A percentile compares a stretch with the other conserved stretches of the same genome.
Evolutionary conservation across 1,140 invertebrate species (phyloP).

Genomic region (Anastrepha obliqua): DNA sequence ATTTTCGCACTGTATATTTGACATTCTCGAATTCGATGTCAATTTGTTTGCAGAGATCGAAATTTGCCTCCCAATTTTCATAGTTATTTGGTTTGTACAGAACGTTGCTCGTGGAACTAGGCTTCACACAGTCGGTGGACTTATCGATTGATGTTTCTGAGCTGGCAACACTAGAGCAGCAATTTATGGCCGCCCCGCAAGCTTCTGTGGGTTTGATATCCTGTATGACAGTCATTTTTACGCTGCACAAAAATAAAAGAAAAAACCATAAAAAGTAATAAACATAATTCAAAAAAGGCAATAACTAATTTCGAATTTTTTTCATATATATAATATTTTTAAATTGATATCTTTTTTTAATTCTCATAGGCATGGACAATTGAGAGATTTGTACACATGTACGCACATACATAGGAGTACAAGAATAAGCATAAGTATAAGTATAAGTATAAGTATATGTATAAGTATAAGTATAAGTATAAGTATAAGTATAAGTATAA

Average conservation of each 20-base stretch:
- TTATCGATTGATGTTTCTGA: conserved; percentile 70
- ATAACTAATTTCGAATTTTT: too few species aligned
- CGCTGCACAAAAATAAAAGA: not conserved
- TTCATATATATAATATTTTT: too few species aligned
- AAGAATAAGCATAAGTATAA: not conserved
- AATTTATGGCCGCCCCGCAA: conserved; percentile 66
- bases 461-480: too few species aligned
- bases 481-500: too few species aligned
- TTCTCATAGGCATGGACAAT: too few species aligned
- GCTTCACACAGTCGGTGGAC: conserved; percentile 50
- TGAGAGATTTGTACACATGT: not conserved
- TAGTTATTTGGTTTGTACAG: conserved; percentile 13
- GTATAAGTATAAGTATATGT: too few species aligned
- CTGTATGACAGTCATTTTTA: conserved; percentile 69
- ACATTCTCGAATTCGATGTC: conserved; percentile 82
- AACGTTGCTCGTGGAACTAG: not conserved
- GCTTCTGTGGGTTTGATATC: conserved; percentile 67
- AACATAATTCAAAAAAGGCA: too few species aligned
- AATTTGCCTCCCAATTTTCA: conserved; percentile 61
- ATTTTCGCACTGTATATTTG: conserved; percentile 77
- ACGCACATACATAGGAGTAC: not conserved
- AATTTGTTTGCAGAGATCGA: conserved; percentile 74
- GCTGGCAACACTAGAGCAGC: conserved; percentile 65
- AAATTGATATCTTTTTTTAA: too few species aligned
- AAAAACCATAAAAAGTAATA: not conserved